A percentile compares a stretch with the other conserved stretches of the same genome.
Conservation (phyloP, 2,888 invertebrate species). For the Luperina nickerlii region DNA sequence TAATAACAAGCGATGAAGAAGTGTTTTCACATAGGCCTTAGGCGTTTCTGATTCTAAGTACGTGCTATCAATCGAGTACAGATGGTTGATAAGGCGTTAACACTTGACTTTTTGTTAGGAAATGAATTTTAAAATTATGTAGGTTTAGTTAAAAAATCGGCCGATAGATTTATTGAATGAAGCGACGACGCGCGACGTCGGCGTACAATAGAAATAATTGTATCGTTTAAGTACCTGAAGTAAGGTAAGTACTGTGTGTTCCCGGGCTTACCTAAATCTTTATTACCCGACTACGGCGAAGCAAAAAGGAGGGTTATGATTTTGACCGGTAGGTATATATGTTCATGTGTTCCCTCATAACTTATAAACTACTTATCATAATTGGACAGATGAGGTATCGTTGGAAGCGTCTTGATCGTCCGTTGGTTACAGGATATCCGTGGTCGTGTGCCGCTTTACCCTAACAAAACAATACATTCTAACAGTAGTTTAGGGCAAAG, state of each 20-base stretch:
- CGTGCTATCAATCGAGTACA: conserved; percentile 31
- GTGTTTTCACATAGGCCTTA: neutral
- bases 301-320: too few relatives aligned
- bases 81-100: conserved; percentile 16
- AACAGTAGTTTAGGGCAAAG: neutral
- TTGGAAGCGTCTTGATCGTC: too few relatives aligned
- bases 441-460: too few relatives aligned
- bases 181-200: neutral
- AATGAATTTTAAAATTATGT: conserved; percentile 9
- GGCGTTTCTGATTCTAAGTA: conserved; percentile 16
- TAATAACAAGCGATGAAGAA: conserved; percentile 9
- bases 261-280: too few relatives aligned
- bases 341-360: too few relatives aligned
- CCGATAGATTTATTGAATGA: neutral
- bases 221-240: neutral
- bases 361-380: too few relatives aligned
- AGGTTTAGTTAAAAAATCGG: conserved; percentile 3
- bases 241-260: neutral
- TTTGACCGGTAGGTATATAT: too few relatives aligned
- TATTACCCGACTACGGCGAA: neutral
- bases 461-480: too few relatives aligned
- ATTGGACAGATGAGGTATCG: too few relatives aligned
- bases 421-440: too few relatives aligned
- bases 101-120: conserved; percentile 12
- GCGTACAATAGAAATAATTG: neutral